Evolutionary conservation across 2,113 vertebrate species (phyloP).

Genomic region (Microcebus griseorufus): DNA sequence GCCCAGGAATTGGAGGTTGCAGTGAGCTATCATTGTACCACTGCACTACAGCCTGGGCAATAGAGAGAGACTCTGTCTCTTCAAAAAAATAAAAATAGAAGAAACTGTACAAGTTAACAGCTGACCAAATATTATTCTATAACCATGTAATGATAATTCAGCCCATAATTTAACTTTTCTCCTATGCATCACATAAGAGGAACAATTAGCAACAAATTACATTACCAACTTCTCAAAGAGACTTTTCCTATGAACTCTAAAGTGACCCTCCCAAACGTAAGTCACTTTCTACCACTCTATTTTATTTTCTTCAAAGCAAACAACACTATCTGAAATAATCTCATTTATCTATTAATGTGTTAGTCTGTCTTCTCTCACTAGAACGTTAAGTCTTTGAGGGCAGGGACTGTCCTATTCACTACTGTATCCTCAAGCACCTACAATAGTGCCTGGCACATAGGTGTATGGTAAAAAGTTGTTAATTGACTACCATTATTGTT

Average conservation of each 20-base stretch:
- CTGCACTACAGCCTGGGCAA: no score
- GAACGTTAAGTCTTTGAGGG: background rate
- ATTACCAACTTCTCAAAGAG: background rate
- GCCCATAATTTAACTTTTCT: background rate
- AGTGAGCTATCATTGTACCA: no score
- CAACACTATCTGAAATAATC: background rate
- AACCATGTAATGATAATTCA: background rate
- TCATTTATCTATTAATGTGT: background rate
- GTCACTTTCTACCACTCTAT: background rate
- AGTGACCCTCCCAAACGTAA: background rate
- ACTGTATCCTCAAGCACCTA: background rate
- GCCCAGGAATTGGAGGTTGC: no score
- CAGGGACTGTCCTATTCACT: background rate
- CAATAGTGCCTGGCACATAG: background rate
- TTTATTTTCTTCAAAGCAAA: background rate
- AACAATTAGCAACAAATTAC: background rate
- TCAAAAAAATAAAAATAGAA: background rate
- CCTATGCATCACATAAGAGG: no score
- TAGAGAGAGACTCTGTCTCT: no score
- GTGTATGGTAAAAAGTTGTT: background rate
- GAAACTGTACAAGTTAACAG: background rate
- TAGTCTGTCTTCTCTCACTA: background rate
- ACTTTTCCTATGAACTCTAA: background rate
- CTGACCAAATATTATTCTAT: no score
- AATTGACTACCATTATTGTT: background rate